A percentile compares a stretch with the other conserved stretches of the same genome.
Evolutionary conservation across 2,797 vertebrate species (phyloP).

Genomic region (Cheirogaleus major): DNA sequence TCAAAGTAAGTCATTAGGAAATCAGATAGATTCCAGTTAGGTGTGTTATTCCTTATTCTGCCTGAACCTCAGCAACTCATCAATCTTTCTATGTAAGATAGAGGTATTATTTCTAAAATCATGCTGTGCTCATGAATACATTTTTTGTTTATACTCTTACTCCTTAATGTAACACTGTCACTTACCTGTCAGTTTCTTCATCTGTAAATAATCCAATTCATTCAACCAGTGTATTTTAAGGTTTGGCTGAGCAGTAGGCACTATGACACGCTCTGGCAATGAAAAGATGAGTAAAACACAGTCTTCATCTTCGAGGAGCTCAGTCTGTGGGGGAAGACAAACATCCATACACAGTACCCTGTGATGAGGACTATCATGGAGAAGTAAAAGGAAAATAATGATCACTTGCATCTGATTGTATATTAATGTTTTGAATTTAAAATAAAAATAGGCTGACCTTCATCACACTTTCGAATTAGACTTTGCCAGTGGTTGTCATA

Average conservation of each 20-base stretch:
- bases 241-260: neutral
- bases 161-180: slow-evolving; percentile 33
- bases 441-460: slow-evolving; percentile 25
- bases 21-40: neutral
- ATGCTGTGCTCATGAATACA: neutral
- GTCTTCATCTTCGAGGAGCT: slow-evolving; percentile 17
- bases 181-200: slow-evolving; percentile 23
- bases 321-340: neutral
- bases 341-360: neutral
- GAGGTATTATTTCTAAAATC: slow-evolving; percentile 29
- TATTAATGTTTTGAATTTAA: slow-evolving; percentile 39
- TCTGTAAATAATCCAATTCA: slow-evolving; percentile 13
- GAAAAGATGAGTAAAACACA: neutral
- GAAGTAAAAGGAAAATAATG: slow-evolving; percentile 24
- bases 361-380: neutral
- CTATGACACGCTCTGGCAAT: neutral
- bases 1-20: slow-evolving; percentile 33
- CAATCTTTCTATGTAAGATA: neutral
- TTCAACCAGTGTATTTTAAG: neutral
- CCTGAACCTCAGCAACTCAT: neutral
- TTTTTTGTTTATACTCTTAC: neutral
- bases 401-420: neutral
- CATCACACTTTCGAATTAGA: slow-evolving; percentile 26
- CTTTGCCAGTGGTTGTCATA: neutral
- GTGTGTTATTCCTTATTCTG: slow-evolving; percentile 25